Conservation (phyloP, 2,113 vertebrate genomes). For the Gila orcuttii region DNA sequence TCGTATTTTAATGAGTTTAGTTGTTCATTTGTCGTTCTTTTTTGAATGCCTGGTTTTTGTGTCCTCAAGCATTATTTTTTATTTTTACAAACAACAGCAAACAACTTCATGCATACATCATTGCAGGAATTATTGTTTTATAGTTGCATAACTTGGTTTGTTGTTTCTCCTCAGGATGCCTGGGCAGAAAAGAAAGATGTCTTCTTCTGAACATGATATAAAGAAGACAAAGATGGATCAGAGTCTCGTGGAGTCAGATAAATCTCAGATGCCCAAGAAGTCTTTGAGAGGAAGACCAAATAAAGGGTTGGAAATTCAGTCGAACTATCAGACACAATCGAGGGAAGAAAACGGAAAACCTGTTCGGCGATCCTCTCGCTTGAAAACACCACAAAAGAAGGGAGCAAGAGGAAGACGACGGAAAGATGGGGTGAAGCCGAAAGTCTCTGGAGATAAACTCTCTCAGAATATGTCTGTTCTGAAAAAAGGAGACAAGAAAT, state of each 20-base stretch:
- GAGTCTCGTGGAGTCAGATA: constrained; percentile 56
- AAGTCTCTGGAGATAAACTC: constrained; percentile 69
- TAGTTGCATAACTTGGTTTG: constrained; percentile 10
- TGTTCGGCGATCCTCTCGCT: constrained; percentile 54
- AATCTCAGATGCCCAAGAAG: constrained; percentile 56
- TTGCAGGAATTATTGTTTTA: not conserved
- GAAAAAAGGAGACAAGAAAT: constrained; percentile 64
- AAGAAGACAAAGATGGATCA: constrained; percentile 73
- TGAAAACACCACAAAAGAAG: constrained; percentile 62
- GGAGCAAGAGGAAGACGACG: constrained; percentile 58
- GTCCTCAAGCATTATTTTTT: not conserved
- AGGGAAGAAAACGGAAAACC: constrained; percentile 61
- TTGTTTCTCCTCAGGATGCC: constrained; percentile 71
- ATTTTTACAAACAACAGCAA: not conserved
- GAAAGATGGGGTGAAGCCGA: constrained; percentile 8
- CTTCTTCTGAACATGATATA: constrained; percentile 66
- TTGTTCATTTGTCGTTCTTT: not conserved
- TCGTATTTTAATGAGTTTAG: not conserved
- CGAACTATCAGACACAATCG: constrained; percentile 54
- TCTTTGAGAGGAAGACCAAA: constrained; percentile 64
- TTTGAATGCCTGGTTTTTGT: not conserved
- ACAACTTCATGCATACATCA: too few species aligned
- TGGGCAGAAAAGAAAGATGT: constrained; percentile 72
- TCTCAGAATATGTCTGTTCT: constrained; percentile 55
- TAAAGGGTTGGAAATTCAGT: constrained; percentile 56